Conservation (phyloP, 2,113 vertebrate species). For the Tautogolabrus adspersus region DNA sequence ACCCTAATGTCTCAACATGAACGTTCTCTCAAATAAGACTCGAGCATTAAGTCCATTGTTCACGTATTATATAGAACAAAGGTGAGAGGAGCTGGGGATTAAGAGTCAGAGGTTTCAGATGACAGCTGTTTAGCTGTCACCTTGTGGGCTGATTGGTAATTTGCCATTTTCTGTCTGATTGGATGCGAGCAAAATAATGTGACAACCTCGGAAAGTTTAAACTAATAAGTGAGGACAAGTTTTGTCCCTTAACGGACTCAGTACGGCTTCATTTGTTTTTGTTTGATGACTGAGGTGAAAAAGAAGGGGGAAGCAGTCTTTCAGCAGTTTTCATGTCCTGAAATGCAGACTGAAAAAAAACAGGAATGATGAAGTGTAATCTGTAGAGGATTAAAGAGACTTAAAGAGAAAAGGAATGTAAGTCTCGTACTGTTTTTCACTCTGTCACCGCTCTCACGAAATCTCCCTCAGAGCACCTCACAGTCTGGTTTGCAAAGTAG, state of each 20-base stretch:
- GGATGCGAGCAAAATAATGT: background rate
- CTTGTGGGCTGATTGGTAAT: background rate
- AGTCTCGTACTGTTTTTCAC: background rate
- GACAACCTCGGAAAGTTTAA: background rate
- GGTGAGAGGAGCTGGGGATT: background rate
- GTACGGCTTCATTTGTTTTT: background rate
- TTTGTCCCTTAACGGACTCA: background rate
- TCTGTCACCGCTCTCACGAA: background rate
- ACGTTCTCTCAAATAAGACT: too few relatives aligned
- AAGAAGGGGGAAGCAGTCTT: background rate
- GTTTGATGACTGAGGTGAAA: background rate
- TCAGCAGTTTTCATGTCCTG: background rate
- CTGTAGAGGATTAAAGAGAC: constrained; percentile 55
- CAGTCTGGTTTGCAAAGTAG: background rate
- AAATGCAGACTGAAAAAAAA: constrained; percentile 3
- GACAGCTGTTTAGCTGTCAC: background rate
- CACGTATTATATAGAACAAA: background rate
- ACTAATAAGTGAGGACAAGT: background rate
- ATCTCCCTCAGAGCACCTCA: background rate
- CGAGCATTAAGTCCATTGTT: too few relatives aligned
- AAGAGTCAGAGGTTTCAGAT: background rate
- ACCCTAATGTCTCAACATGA: too few relatives aligned
- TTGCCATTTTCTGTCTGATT: background rate
- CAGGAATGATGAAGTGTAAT: constrained; percentile 16
- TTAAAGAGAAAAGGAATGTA: constrained; percentile 50